Evolutionary conservation across 1,140 invertebrate genomes (phyloP), one percentile per base, ranked within the genome.

Genomic region (Drosophila littoralis): DNA sequence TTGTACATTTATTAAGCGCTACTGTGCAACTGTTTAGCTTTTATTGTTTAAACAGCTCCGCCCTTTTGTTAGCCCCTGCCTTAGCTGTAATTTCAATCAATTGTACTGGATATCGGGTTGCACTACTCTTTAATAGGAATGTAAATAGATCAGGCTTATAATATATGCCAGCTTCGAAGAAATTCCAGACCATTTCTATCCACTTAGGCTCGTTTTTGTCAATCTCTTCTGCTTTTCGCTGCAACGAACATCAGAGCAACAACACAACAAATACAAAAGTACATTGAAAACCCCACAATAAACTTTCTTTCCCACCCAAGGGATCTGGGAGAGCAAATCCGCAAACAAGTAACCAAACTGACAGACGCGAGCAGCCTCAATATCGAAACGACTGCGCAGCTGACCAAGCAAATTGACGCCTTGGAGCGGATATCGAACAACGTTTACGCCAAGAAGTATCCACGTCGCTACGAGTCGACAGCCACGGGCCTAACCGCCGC

Each of bases 291-390:
- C 8, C 10, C 46, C 63, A 63, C 57, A 72, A 58, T 58, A 60
- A 71, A 75, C 35, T 79, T 71, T 82, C 81, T 89, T 83, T 86
- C 85, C 58, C 28, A 45, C 84, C 77, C 94, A 92, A 97, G 97
- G 84, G 97, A 97, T 93, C 92, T 97, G 46, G 96, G 95, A 59
- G 94, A 96, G 81, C 94, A 95, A 82, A 94, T 98, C 69, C 94
- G 96, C 75, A 93, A 95, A 36, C 94, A 95, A 92, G 88, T 97
- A 0, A 95, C 95, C 79, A 78, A 92, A 72, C 93, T 94, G 1
- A 97, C 97, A 86, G 93, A 94, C 50, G 93, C 94, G 64, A 94
- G 94, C 43, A 94, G 95, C 69, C 92, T 73, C 83, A 93, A 50
- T 91, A 75, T 51, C 92, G 93, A 66, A 93, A 95, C 86, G 84